Evolutionary conservation across 2,797 vertebrate genomes (phyloP).

Genomic region (Amblyraja radiata): DNA sequence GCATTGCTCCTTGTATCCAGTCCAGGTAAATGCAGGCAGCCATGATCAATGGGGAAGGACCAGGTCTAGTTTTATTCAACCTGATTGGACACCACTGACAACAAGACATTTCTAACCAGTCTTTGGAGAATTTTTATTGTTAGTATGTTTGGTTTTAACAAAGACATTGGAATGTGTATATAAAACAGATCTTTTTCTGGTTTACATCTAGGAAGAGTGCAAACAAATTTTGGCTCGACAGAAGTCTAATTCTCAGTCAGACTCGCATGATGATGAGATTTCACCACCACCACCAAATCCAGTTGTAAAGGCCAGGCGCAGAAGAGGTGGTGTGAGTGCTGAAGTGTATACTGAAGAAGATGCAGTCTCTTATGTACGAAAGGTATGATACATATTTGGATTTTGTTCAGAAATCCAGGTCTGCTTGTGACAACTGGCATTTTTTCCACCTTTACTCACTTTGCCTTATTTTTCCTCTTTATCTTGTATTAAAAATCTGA

Average conservation of each 20-base stretch:
- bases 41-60: no score
- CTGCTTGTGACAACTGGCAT: no score
- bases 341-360: conserved; percentile 97
- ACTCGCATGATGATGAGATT: conserved; percentile 86
- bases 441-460: no score
- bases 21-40: no score
- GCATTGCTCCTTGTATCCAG: no score
- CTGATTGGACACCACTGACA: not conserved
- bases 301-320: conserved; percentile 78
- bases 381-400: conserved; percentile 61
- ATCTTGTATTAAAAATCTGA: no score
- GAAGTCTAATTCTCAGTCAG: conserved; percentile 88
- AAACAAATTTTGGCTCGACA: conserved; percentile 87
- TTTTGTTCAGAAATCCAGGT: no score
- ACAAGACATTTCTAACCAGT: not conserved
- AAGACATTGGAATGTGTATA: not conserved
- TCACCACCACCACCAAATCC: conserved; percentile 87
- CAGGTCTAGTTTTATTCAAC: no score
- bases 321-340: conserved; percentile 86
- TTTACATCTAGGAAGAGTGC: conserved; percentile 79
- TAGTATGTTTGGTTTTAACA: not conserved
- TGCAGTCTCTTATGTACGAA: conserved; percentile 92
- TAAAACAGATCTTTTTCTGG: not conserved
- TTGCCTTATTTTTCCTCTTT: no score
- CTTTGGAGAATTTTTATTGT: not conserved